These are phyloP conservation scores for Avahi laniger DNA, from an alignment of 2,797 vertebrate species.

Conservation along the genomic window DNA sequence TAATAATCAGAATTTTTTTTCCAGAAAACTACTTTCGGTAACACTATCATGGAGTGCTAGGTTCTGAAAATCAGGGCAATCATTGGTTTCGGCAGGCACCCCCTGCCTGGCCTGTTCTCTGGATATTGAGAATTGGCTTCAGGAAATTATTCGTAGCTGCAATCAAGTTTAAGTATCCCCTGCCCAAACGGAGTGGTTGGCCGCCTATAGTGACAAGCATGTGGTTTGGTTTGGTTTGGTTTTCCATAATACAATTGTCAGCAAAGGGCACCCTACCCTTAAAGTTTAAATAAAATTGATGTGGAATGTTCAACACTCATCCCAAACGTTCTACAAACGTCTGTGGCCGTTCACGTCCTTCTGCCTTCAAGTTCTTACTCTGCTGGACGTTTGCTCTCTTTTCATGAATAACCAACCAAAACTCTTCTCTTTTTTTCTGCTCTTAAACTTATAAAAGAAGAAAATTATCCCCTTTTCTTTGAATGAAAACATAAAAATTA, in stretches of 20 bases:
- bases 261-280: not conserved
- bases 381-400: not conserved
- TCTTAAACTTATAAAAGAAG: not conserved
- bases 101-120: not conserved
- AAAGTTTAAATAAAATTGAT: not conserved
- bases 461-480: not conserved
- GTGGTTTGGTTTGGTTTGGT: not conserved
- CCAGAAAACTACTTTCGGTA: not conserved
- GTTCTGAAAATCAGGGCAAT: not conserved
- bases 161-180: not conserved
- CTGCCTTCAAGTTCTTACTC: fast-evolving
- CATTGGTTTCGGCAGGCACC: not conserved
- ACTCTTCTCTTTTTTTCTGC: not conserved
- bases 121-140: not conserved
- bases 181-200: fast-evolving
- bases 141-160: not conserved
- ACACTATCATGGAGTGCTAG: not conserved
- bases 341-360: fast-evolving
- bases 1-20: not conserved
- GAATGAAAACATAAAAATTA: not conserved
- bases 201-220: not conserved
- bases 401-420: not conserved
- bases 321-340: not conserved
- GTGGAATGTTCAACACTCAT: not conserved
- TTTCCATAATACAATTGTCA: not conserved